Conservation (phyloP, 2,797 vertebrate genomes). For the Podarcis siculus region DNA sequence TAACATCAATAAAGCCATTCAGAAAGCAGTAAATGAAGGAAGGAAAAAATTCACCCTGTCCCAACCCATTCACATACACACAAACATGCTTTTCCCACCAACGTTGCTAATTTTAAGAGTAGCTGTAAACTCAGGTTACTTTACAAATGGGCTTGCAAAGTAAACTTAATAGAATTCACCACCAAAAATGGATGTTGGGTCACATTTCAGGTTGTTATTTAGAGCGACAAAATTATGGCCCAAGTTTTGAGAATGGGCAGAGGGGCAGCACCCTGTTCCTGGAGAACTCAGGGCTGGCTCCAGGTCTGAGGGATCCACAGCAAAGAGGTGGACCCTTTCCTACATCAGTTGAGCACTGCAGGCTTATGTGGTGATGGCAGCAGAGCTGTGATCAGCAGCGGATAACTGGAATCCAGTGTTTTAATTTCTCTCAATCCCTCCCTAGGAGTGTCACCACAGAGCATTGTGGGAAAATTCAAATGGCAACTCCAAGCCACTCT, state of each 20-base stretch:
- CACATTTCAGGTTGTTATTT: background rate
- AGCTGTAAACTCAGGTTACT: slow-evolving; percentile 27
- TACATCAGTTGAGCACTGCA: background rate
- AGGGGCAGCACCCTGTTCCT: background rate
- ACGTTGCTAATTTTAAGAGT: slow-evolving; percentile 49
- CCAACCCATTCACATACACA: slow-evolving; percentile 25
- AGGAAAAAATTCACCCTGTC: slow-evolving; percentile 39
- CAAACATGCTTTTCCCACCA: slow-evolving; percentile 13
- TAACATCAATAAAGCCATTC: slow-evolving; percentile 65
- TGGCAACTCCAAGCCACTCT: too few species aligned
- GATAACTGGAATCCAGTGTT: too few species aligned
- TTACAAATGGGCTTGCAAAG: background rate
- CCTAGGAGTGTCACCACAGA: too few species aligned
- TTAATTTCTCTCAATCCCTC: too few species aligned
- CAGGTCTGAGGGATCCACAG: background rate
- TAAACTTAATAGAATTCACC: background rate
- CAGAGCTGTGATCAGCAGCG: too few species aligned
- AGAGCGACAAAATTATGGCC: background rate
- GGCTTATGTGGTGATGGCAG: background rate
- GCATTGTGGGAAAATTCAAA: too few species aligned
- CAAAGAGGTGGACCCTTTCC: background rate
- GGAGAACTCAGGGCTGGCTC: background rate
- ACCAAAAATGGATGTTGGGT: too few species aligned
- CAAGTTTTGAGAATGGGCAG: background rate
- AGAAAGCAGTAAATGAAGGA: slow-evolving; percentile 45